Evolutionary conservation across 2,113 vertebrate species (phyloP), one percentile per base, ranked within the genome.

Genomic region (Neolamprologus caudopunctatus): DNA sequence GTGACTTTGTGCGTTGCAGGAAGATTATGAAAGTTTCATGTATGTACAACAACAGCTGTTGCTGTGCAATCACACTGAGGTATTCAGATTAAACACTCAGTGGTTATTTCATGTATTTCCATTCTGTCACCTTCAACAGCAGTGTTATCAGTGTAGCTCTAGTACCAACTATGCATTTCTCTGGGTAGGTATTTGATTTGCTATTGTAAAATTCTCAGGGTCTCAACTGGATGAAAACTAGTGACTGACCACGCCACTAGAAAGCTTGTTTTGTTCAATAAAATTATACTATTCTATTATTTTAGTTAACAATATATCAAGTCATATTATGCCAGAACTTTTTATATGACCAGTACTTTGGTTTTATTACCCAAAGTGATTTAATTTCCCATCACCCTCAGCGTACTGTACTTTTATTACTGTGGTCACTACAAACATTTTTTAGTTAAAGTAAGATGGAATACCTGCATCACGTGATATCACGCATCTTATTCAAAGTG

Each of bases 11-110:
- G 31, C 0, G 1, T 66, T 66, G 31, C 12, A 68, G 35, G 19
- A 9, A 68, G 19, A 40, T 68, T 68, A 68, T 40, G 17, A 66
- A 66, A 66, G 61, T 66, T 66, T 66, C 6, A 66, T 12, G 33
- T 37, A n/a, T 66, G 61, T 66, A 66, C 17, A 84, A 88, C 80
- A 54, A 84, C 79, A 80, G 80, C 37, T 79, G 71, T 66, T 53
- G 54, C 73, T 87, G 24, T 79, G 45, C 51, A 71, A 85, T 87
- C 80, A n/a, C 90, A 89, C 87, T 89, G 89, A 57, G 92, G 92
- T 80, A 71, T 84, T 87, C 55, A 80, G 81, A 85, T 81, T 50
- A 86, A 80, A 57, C 84, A 82, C 50, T 51, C 28, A 47, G 31
- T 63, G 37, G 50, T 31, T 61, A 21, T 81, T 61, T 19, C 51